Evolutionary conservation across 2,113 vertebrate species (phyloP).

Genomic region (Saimiri boliviensis): DNA sequence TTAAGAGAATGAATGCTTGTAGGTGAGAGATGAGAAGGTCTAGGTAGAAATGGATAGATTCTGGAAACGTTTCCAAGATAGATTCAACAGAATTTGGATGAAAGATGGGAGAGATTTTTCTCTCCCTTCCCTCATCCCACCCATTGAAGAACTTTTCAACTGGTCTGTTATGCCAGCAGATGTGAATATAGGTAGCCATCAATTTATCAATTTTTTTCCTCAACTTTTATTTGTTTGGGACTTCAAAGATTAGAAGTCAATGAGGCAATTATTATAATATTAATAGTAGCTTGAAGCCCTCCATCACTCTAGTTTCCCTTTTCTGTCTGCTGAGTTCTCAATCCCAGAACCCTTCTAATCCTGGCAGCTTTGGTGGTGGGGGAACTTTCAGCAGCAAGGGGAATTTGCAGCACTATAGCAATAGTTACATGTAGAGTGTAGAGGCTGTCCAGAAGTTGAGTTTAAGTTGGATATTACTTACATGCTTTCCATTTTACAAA

Average conservation of each 20-base stretch:
- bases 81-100: neutral
- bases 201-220: neutral
- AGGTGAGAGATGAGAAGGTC: neutral
- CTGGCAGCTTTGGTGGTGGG: neutral
- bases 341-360: neutral
- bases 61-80: neutral
- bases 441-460: neutral
- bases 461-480: neutral
- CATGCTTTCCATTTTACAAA: slow-evolving; percentile 10
- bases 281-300: neutral
- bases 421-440: neutral
- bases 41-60: slow-evolving; percentile 1
- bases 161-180: neutral
- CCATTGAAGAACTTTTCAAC: slow-evolving; percentile 12
- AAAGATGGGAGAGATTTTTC: slow-evolving; percentile 15
- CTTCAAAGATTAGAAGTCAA: neutral
- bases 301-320: neutral
- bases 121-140: neutral
- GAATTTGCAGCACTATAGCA: neutral
- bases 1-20: slow-evolving; percentile 6
- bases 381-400: neutral
- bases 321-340: neutral
- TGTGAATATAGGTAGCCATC: neutral
- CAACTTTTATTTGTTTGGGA: neutral
- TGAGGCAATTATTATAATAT: neutral